Conservation (phyloP, 2,797 vertebrate genomes). For the Notamacropus eugenii region DNA sequence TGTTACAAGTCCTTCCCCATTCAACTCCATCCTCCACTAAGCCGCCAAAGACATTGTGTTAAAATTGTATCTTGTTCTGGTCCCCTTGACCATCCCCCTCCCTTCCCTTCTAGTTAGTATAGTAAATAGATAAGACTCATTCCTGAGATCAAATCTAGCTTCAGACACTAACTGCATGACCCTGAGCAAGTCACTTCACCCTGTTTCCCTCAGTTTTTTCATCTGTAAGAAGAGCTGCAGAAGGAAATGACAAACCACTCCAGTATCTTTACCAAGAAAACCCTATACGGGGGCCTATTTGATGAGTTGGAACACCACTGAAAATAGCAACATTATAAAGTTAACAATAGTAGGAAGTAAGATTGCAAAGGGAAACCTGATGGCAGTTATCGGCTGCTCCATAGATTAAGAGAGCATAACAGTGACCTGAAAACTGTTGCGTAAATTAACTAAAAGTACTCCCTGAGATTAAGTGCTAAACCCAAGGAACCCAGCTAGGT, state of each 20-base stretch:
- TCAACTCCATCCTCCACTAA: background rate
- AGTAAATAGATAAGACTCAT: background rate
- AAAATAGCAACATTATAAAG: too few relatives aligned
- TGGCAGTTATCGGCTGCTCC: too few relatives aligned
- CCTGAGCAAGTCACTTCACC: too few relatives aligned
- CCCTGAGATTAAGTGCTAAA: background rate
- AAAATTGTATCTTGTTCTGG: background rate
- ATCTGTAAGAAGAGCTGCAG: too few relatives aligned
- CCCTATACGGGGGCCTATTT: too few relatives aligned
- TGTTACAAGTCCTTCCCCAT: background rate
- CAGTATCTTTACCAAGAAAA: too few relatives aligned
- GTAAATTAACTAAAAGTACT: background rate
- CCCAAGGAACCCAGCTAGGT: background rate
- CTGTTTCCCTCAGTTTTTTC: too few relatives aligned
- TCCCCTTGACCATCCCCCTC: background rate
- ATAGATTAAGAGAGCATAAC: background rate
- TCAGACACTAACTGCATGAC: too few relatives aligned
- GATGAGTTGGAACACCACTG: too few relatives aligned
- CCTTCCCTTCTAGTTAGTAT: background rate
- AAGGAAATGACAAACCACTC: too few relatives aligned
- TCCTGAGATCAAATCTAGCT: too few relatives aligned
- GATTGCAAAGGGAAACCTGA: background rate
- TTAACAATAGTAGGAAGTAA: background rate
- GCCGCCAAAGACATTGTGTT: background rate
- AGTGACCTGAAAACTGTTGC: background rate